Conservation (phyloP, 2,888 invertebrate species). For the Boloria selene region DNA sequence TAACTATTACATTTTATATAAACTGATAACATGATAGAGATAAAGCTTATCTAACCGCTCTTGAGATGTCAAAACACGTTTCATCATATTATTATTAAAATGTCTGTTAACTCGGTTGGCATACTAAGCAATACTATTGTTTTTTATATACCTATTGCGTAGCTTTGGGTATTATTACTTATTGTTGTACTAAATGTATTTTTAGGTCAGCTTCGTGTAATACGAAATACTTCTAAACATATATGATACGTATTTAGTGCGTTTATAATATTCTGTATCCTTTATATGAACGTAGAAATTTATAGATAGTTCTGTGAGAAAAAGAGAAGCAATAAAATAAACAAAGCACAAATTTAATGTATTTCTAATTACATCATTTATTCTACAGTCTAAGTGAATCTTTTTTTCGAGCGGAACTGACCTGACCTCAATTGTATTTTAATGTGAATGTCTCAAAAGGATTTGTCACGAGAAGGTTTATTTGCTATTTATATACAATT, state of each 20-base stretch:
- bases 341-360: slow-evolving; percentile 26
- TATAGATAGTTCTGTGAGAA: no score
- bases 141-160: background rate
- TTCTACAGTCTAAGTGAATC: slow-evolving; percentile 21
- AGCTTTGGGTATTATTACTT: no score
- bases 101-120: slow-evolving; percentile 4
- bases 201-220: no score
- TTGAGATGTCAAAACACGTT: slow-evolving; percentile 15
- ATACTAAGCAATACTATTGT: slow-evolving; percentile 1
- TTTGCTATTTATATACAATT: slow-evolving; percentile 24
- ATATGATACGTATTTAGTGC: no score
- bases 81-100: slow-evolving; percentile 14
- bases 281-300: no score
- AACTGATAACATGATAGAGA: slow-evolving; percentile 14
- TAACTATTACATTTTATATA: slow-evolving; percentile 16
- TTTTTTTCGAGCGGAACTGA: slow-evolving; percentile 34
- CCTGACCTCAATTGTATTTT: slow-evolving; percentile 40
- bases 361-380: slow-evolving; percentile 28
- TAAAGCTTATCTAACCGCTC: slow-evolving; percentile 11
- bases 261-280: no score
- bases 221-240: no score
- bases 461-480: slow-evolving; percentile 23
- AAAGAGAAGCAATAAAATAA: background rate
- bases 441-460: slow-evolving; percentile 29
- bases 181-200: no score